Conservation (phyloP, 2,113 vertebrate species). For the Pseudolaguvia tuberculata region DNA sequence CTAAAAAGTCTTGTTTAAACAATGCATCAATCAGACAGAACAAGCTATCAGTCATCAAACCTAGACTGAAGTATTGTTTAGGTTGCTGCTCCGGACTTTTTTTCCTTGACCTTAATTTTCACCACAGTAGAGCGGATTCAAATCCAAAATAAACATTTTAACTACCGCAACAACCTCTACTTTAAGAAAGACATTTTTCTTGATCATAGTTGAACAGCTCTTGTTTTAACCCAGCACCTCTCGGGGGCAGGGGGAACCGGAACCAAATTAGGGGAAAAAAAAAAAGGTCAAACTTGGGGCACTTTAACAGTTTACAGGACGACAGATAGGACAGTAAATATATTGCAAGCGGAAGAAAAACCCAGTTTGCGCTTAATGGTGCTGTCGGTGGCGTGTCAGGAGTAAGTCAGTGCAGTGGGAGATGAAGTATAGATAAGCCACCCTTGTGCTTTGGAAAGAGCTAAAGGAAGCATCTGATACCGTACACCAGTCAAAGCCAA, state of each 20-base stretch:
- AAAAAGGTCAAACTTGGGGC: conserved; percentile 13
- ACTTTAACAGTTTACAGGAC: not conserved
- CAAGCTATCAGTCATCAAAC: conserved; percentile 12
- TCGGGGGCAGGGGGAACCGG: too few relatives aligned
- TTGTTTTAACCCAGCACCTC: conserved; percentile 7
- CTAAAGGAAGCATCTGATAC: conserved; percentile 27
- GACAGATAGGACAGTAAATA: conserved; percentile 5
- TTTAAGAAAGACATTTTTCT: conserved; percentile 33
- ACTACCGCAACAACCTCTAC: conserved; percentile 7
- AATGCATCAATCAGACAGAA: conserved; percentile 22
- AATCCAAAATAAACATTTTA: conserved; percentile 45
- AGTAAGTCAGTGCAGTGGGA: conserved; percentile 10
- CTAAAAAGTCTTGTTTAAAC: conserved; percentile 20
- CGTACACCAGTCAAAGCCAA: conserved; percentile 37
- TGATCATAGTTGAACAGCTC: conserved; percentile 8
- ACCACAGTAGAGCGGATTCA: not conserved
- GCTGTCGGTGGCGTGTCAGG: conserved; percentile 31
- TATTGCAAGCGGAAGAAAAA: not conserved
- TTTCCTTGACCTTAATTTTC: conserved; percentile 16
- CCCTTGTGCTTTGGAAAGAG: conserved; percentile 6
- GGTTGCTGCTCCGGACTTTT: conserved; percentile 8
- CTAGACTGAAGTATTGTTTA: conserved; percentile 5
- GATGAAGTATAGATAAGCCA: conserved; percentile 38
- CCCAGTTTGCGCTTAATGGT: not conserved
- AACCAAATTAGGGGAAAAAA: conserved; percentile 19